phyloP scores from a whole-genome alignment of 2,888 invertebrate genomes.

The Metacarcinus magister region DNA sequence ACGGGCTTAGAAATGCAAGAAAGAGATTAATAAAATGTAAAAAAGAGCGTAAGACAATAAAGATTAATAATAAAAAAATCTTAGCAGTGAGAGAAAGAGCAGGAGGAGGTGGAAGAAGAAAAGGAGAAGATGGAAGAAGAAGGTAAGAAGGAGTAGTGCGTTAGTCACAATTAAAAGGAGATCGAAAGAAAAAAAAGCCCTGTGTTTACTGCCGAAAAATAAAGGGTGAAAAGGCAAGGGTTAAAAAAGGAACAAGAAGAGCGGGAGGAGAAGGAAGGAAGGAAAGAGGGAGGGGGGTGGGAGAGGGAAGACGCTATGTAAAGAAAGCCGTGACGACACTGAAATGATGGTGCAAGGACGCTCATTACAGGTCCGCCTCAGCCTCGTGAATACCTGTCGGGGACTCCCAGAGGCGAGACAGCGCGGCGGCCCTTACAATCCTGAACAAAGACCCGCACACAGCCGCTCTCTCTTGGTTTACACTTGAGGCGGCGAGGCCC shows the following conservation, averaged over 20 bases:
- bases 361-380: conserved; percentile 7
- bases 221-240: background rate
- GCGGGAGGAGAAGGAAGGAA: background rate
- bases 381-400: conserved; percentile 37
- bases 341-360: conserved; percentile 48
- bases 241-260: background rate
- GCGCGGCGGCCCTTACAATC: conserved; percentile 36
- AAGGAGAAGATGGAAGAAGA: background rate
- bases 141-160: background rate
- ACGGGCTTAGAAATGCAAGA: background rate
- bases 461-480: conserved; percentile 41
- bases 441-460: conserved; percentile 6
- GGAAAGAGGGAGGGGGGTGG: background rate
- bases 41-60: background rate
- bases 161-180: conserved; percentile 15
- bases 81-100: background rate
- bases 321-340: conserved; percentile 30
- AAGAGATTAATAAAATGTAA: background rate
- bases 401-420: background rate
- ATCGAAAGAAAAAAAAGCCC: background rate
- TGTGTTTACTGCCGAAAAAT: conserved; percentile 45
- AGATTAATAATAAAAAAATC: background rate
- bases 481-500: conserved; percentile 42
- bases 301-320: background rate
- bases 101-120: background rate